These are phyloP conservation scores for Panzeria rudis DNA, from an alignment of 2,888 invertebrate species.

Conservation along the genomic window DNA sequence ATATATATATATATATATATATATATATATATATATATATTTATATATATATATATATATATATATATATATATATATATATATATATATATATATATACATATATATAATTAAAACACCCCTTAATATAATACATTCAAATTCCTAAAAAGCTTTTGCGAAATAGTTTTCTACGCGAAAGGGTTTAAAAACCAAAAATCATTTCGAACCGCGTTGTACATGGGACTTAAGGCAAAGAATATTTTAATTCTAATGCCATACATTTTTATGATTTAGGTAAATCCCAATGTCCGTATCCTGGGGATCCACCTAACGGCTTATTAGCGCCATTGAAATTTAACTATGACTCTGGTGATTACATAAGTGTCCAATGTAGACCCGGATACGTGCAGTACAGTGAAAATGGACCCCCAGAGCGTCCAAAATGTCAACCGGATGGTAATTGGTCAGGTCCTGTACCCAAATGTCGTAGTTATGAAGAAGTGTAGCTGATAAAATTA, in stretches of 20 bases:
- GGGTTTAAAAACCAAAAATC: neutral
- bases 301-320: slow-evolving; percentile 89
- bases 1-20: too few species aligned
- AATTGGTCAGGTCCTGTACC: slow-evolving; percentile 89
- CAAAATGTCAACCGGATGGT: slow-evolving; percentile 87
- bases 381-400: slow-evolving; percentile 85
- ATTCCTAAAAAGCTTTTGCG: too few species aligned
- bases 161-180: too few species aligned
- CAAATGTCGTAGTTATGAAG: slow-evolving; percentile 87
- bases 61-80: too few species aligned
- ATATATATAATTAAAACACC: too few species aligned
- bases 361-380: slow-evolving; percentile 88
- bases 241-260: slow-evolving; percentile 31
- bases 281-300: slow-evolving; percentile 89
- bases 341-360: slow-evolving; percentile 89
- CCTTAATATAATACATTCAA: too few species aligned
- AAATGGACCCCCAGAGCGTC: slow-evolving; percentile 85
- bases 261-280: slow-evolving; percentile 85
- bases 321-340: slow-evolving; percentile 89
- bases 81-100: too few species aligned
- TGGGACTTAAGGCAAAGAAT: slow-evolving; percentile 10
- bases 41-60: too few species aligned
- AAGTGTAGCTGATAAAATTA: slow-evolving; percentile 84
- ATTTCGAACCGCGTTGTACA: slow-evolving; percentile 50
- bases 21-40: too few species aligned